Conservation (phyloP, 2,797 vertebrate species). For the Liparis tanakae region DNA sequence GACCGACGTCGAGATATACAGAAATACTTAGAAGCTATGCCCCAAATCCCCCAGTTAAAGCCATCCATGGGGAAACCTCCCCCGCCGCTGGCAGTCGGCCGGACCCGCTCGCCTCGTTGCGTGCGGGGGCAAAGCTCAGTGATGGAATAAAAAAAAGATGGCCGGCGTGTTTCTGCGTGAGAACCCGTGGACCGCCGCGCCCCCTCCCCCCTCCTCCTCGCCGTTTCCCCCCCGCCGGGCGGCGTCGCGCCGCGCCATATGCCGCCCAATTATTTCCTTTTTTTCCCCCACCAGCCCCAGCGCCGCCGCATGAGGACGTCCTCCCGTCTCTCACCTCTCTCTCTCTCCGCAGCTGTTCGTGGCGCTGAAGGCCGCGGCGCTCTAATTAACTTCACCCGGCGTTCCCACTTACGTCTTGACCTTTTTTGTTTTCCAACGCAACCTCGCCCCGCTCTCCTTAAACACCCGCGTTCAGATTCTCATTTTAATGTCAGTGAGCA, state of each 20-base stretch:
- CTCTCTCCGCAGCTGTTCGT: conserved; percentile 12
- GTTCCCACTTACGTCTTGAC: conserved; percentile 67
- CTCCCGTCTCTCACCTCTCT: too few relatives aligned
- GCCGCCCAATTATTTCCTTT: conserved; percentile 44
- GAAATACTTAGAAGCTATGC: conserved; percentile 75
- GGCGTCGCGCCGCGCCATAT: conserved; percentile 59
- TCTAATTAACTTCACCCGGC: conserved; percentile 78
- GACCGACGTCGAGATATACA: conserved; percentile 75
- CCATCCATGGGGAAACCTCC: too few relatives aligned
- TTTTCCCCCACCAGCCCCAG: too few relatives aligned
- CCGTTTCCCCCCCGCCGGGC: too few relatives aligned
- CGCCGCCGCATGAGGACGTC: conserved; percentile 7
- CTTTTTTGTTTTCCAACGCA: conserved; percentile 66
- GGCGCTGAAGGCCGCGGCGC: conserved; percentile 71
- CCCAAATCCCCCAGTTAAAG: conserved; percentile 60
- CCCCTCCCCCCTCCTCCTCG: too few relatives aligned
- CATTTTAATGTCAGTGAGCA: conserved; percentile 72
- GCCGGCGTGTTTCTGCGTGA: too few relatives aligned
- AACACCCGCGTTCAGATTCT: conserved; percentile 65
- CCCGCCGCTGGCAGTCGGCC: too few relatives aligned
- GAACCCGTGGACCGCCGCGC: too few relatives aligned
- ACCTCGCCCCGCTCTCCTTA: conserved; percentile 65
- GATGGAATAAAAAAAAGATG: too few relatives aligned
- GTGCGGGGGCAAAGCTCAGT: too few relatives aligned
- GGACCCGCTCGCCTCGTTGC: too few relatives aligned